A percentile compares a stretch with the other conserved stretches of the same genome.
phyloP scores from a whole-genome alignment of 2,797 vertebrate genomes.

The Strix occidentalis region DNA sequence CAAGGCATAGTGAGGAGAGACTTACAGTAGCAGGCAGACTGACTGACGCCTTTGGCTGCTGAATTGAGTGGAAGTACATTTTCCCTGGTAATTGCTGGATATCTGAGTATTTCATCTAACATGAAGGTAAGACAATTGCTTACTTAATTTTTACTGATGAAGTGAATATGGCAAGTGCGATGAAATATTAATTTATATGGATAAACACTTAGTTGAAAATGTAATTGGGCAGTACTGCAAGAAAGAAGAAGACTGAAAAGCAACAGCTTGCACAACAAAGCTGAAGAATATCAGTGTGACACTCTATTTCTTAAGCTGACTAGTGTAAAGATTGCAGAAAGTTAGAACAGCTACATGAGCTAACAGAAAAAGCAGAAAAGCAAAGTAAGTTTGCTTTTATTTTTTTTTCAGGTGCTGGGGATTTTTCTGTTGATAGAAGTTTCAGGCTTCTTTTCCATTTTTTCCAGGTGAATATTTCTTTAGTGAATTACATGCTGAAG shows the following conservation, averaged over 20 bases:
- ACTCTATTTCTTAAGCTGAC: not conserved
- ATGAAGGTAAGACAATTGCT: conserved; percentile 76
- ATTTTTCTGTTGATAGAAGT: conserved; percentile 68
- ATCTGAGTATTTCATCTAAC: conserved; percentile 23
- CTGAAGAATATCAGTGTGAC: not conserved
- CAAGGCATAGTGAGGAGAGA: not conserved
- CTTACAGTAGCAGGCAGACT: not conserved
- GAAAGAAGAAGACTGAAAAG: not conserved
- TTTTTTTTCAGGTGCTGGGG: conserved; percentile 43
- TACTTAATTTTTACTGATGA: conserved; percentile 18
- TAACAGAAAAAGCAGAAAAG: not conserved
- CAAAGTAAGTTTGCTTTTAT: not conserved
- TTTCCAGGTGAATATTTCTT: conserved; percentile 65
- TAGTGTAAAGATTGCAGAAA: not conserved
- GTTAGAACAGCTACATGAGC: not conserved
- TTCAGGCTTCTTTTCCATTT: conserved; percentile 42
- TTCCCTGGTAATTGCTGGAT: conserved; percentile 17
- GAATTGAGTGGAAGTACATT: conserved; percentile 10
- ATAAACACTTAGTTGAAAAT: conserved; percentile 7
- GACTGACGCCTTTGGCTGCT: conserved; percentile 27
- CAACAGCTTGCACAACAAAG: not conserved
- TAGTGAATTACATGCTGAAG: not conserved
- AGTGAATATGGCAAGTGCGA: not conserved
- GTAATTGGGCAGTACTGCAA: not conserved
- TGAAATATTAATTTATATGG: conserved; percentile 25